Evolutionary conservation across 2,888 invertebrate genomes (phyloP), one percentile per base, ranked within the genome.

Genomic region (Pristionchus japonicus): DNA sequence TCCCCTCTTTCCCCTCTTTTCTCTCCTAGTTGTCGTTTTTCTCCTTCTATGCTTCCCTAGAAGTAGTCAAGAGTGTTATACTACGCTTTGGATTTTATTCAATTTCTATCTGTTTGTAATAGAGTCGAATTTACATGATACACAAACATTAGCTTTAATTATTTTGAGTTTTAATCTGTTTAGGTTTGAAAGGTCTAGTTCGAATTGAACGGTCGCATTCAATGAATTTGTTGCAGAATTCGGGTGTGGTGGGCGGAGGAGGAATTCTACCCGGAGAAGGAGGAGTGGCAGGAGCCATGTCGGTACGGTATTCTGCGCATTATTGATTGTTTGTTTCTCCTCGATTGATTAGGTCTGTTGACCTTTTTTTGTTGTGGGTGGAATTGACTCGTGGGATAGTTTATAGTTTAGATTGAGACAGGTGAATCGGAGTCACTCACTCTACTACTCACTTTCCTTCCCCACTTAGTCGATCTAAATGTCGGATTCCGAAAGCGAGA

Each of bases 281-380:
- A 77, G 77, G 77, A 77, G 77, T 77, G 77, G 77, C 43, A n/a
- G 77, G 47, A 47, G 77, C 43, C 77, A 77, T 77, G 77, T 77
- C 77, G 77, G 77, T 77, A 77, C 17, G 70, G 23, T 37, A 64
- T 17, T 40, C 7, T 7, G 20, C 40, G 20, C 15, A 20, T 74
- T 37, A 70, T 74, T 34, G 7, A 40, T 74, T 74, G 15, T 70
- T 40, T 40, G 27, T 7, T 27, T 40, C 20, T 13, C 40, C 11
- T 23, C 11, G 4, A 47, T 47, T 77, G 40, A 77, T 70, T 70
- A 3, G 43, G n/a, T 11, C 17, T n/a, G 13, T 47, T 15, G 15
- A 20, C 31, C 31, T 20, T 31, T 17, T 31, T 64, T 31, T 64
- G 64, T 31, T 31, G 27, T 64, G 64, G 15, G 64, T 31, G 6